Conservation (phyloP, 2,113 vertebrate species). For the Plecotus auritus region DNA sequence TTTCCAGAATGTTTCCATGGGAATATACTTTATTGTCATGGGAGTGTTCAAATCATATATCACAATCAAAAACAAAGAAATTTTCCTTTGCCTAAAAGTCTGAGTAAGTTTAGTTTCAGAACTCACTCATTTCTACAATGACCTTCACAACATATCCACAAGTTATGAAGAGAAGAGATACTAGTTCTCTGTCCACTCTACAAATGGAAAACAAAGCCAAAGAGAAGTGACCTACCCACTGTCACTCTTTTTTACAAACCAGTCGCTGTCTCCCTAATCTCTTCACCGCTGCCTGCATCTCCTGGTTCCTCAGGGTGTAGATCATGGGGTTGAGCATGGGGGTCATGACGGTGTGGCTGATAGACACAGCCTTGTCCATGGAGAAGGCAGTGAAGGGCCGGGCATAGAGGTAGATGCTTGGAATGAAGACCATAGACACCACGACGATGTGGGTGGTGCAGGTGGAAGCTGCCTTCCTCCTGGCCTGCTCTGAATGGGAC, state of each 20-base stretch:
- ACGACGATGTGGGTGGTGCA: conserved; percentile 52
- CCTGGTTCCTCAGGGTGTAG: conserved; percentile 68
- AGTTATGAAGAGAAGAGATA: background rate
- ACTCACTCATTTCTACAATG: background rate
- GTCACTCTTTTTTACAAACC: background rate
- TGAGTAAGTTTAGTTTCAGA: background rate
- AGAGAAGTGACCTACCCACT: background rate
- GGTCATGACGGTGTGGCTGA: conserved; percentile 52
- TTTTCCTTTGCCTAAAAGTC: background rate
- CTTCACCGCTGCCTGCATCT: conserved; percentile 63
- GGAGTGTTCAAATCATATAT: background rate
- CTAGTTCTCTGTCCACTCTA: background rate
- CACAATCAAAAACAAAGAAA: background rate
- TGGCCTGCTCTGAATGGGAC: background rate
- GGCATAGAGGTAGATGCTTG: conserved; percentile 62
- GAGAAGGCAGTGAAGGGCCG: conserved; percentile 49
- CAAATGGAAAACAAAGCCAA: background rate
- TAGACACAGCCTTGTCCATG: conserved; percentile 62
- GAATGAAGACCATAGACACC: conserved; percentile 63
- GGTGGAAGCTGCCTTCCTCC: conserved; percentile 63
- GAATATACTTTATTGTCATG: background rate
- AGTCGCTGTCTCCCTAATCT: background rate
- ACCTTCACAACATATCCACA: background rate
- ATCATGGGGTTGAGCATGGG: conserved; percentile 67
- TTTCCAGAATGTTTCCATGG: background rate